Percentiles rank a stretch among this genome's conserved stretches.
phyloP scores from a whole-genome alignment of 2,113 vertebrate genomes.

The Marmota flaviventris region DNA sequence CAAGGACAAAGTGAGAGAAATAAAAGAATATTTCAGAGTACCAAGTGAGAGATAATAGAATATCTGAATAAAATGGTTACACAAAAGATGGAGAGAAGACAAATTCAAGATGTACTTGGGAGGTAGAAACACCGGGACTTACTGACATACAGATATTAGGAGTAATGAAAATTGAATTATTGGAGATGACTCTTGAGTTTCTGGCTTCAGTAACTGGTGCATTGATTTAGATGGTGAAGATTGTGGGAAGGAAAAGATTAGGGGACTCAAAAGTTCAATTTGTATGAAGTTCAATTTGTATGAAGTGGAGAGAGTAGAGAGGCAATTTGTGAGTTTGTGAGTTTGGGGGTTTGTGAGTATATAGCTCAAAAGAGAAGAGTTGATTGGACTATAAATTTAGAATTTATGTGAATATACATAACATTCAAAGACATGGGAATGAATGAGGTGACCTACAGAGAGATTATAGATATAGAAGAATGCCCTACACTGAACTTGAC shows the following conservation, averaged over 20 bases:
- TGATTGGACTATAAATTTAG: neutral
- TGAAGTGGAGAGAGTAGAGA: slow-evolving; percentile 30
- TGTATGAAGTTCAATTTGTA: slow-evolving; percentile 40
- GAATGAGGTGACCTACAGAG: neutral
- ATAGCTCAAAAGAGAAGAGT: neutral
- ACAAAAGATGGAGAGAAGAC: neutral
- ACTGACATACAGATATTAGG: neutral
- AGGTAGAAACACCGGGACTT: neutral
- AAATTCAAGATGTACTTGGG: neutral
- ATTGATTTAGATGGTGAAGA: slow-evolving; percentile 22
- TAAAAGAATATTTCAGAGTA: neutral
- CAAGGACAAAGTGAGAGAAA: neutral
- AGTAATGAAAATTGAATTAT: slow-evolving; percentile 42
- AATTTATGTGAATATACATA: slow-evolving; percentile 20
- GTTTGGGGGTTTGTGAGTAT: neutral
- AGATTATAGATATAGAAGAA: slow-evolving; percentile 11
- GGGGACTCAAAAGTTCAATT: neutral
- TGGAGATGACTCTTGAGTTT: slow-evolving; percentile 1
- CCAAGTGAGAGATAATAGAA: neutral
- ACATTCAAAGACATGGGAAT: neutral
- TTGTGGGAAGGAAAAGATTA: neutral
- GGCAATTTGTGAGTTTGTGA: neutral
- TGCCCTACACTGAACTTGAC: neutral
- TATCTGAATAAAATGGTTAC: neutral
- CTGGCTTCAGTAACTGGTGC: slow-evolving; percentile 15